Evolutionary conservation across 2,113 vertebrate genomes (phyloP), one percentile per base, ranked within the genome.

Genomic region (Saguinus imperator): DNA sequence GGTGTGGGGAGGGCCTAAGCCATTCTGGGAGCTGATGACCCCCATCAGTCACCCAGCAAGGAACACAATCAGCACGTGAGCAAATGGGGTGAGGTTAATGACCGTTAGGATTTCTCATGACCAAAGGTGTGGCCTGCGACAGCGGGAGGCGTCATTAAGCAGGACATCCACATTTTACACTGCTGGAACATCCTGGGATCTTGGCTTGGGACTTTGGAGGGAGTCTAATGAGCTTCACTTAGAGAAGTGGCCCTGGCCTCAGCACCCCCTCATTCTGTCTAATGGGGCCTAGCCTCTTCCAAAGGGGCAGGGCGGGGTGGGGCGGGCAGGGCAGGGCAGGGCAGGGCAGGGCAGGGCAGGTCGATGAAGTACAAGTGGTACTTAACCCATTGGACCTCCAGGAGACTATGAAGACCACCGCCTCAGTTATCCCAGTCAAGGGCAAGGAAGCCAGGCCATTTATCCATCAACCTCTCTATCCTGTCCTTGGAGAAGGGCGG

Each of bases 31-130:
- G 83, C 43, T 21, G 27, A 40, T 1, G n/a, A 23, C 58, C 88
- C 88, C 25, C 20, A 64, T 20, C 50, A 48, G 57, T 27, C 8
- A 52, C 9, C 20, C 35, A 21, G 84, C 11, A 3, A 76, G 77
- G n/a, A 84, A 72, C 32, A 18, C 0, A 6, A 10, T 37, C 18
- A 72, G 87, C 57, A 14, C 57, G 6, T 2, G n/a, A 64, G 87
- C 82, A 81, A 57, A 61, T 0, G 1, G n/a, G 27, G 18, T 0
- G 9, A 23, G 45, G 61, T 76, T 83, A 68, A 89, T 37, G 75
- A 55, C 29, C n/a, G 77, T 87, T 32, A 8, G 87, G 73, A 52
- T 66, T 85, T 75, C 91, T 45, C 82, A n/a, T 48, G 95, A 79
- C 58, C 48, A 8, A 4, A 2, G 88, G 48, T 1, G 5, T 52